Evolutionary conservation across 2,113 vertebrate species (phyloP), one percentile per base, ranked within the genome.

Genomic region (Hylia prasina): DNA sequence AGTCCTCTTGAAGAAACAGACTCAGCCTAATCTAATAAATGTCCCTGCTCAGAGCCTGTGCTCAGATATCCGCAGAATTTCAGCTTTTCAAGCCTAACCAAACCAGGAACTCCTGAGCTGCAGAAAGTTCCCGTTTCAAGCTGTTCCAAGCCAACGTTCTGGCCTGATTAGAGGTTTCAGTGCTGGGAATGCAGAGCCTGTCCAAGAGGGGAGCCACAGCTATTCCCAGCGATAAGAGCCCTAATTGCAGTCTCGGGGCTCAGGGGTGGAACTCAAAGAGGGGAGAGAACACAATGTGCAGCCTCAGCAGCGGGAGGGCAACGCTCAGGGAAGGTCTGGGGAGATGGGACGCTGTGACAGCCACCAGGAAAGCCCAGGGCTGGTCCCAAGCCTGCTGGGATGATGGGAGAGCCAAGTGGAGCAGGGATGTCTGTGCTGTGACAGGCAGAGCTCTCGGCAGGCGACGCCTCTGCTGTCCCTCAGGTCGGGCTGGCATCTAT

Each of bases 61-160:
- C 87, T 71, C 90, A 92, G 68, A 70, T 40, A 76, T 16, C 80
- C 50, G 37, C 73, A 72, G 76, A 53, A 63, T 21, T 57, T 72
- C 91, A 91, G 65, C 80, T 69, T 50, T 54, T 47, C 48, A 24
- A 79, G 33, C 30, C 76, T 82, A 76, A 84, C 92, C 89, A 68
- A 80, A 87, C 40, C 64, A 92, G 57, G 71, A 87, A 94, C 94
- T 95, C 76, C 86, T 87, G 24, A 96, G 91, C 93, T 94, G 54
- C 87, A 85, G 53, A 3, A 31, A 92, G 23, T 73, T 82, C 90
- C 58, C 7, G 0, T 91, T 90, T 94, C 73, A 91, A 92, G 89
- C 89, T 39, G 83, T 69, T 91, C 93, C 96, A 95, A 96, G 83
- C 94, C 80, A 47, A 23, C 0, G 3, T 84, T 89, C 85, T n/a